phyloP scores from a whole-genome alignment of 2,797 vertebrate species.

The Neosilurus mollespiculum region DNA sequence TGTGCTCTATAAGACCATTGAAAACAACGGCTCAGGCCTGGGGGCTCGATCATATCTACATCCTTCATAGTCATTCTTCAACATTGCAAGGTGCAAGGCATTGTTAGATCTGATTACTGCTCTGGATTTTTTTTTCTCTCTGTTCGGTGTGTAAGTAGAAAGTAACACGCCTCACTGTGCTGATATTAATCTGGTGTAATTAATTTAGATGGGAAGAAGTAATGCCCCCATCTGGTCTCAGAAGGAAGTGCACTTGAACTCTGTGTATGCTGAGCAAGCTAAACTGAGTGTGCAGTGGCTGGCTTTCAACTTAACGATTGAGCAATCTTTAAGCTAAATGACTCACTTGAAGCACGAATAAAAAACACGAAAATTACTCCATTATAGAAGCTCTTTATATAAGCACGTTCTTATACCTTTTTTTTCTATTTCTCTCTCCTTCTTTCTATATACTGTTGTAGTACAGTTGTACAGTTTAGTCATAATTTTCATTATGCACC shows the following conservation, averaged over 20 bases:
- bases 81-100: background rate
- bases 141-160: constrained; percentile 15
- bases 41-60: constrained; percentile 31
- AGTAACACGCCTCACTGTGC: constrained; percentile 29
- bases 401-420: background rate
- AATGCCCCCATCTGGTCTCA: constrained; percentile 57
- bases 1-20: constrained; percentile 40
- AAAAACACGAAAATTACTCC: constrained; percentile 20
- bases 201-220: constrained; percentile 50
- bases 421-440: background rate
- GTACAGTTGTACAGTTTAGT: constrained; percentile 22
- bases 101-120: background rate
- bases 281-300: constrained; percentile 3
- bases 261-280: constrained; percentile 32
- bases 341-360: constrained; percentile 10
- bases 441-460: background rate
- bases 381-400: constrained; percentile 16
- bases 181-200: constrained; percentile 57
- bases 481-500: constrained; percentile 36
- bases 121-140: constrained; percentile 1
- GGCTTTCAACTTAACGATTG: constrained; percentile 12
- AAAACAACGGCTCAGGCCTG: constrained; percentile 41
- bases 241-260: constrained; percentile 32
- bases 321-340: constrained; percentile 15
- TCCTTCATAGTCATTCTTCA: constrained; percentile 21